These are phyloP conservation scores for Sebastes goodei DNA, from an alignment of 2,797 vertebrate species.

Conservation along the genomic window DNA sequence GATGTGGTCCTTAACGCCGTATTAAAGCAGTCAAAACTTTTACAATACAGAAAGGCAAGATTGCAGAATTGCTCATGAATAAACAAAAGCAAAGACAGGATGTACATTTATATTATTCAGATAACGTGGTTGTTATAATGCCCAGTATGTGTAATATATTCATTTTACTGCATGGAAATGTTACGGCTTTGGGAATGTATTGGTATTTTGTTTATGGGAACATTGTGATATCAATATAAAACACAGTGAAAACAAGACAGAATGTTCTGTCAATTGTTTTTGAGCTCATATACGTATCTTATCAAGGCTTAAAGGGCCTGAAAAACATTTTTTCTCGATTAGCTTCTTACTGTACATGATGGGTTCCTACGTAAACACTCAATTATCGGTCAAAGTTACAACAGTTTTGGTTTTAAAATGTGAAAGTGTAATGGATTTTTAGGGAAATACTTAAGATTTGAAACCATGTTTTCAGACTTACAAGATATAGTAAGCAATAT, in stretches of 20 bases:
- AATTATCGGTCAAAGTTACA: neutral
- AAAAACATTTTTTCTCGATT: too few relatives aligned
- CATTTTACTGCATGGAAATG: neutral
- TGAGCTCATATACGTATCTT: too few relatives aligned
- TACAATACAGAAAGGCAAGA: neutral
- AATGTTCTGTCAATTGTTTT: too few relatives aligned
- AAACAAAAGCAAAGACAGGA: neutral
- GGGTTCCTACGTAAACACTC: rapidly evolving
- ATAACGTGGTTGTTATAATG: too few relatives aligned
- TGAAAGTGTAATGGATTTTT: neutral
- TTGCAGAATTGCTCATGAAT: neutral
- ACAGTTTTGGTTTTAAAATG: neutral
- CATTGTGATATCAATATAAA: neutral
- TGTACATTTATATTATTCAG: neutral
- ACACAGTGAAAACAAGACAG: neutral
- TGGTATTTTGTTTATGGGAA: neutral
- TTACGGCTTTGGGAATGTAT: rapidly evolving
- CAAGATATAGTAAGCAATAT: neutral
- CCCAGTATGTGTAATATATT: too few relatives aligned
- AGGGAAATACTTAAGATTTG: neutral
- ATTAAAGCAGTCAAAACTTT: neutral
- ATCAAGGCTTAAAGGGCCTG: rapidly evolving
- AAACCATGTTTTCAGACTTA: neutral
- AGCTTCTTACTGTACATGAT: too few relatives aligned
- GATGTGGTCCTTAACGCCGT: neutral